Evolutionary conservation across 2,888 invertebrate species (phyloP), one percentile per base, ranked within the genome.

Genomic region (Cheilosia vernalis): DNA sequence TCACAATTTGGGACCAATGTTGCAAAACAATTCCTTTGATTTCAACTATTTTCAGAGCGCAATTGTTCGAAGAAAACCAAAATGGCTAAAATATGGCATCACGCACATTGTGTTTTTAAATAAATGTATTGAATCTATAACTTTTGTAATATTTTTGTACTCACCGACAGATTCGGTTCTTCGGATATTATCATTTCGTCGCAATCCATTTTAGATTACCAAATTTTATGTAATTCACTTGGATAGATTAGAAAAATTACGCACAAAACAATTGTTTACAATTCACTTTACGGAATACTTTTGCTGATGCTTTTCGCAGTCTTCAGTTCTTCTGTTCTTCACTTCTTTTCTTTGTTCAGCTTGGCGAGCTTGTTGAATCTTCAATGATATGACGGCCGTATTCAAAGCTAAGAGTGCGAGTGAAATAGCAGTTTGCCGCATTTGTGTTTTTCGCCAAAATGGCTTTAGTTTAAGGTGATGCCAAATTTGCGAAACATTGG

Each of bases 101-200:
- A 42, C 10, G 13, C 37, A 53, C 21, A 4, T 21, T 9, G 13
- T 15, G 47, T n/a, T 24, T 3, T 10, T 30, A 10, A 53, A 47
- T 10, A 10, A 33, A 53, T 15, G 21, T 1, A 21, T 3, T 17
- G 21, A 49, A 17, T 30, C 3, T 13, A 7, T 17, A 2, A 5
- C 4, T 9, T 30, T 17, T 33, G 17, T 5, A 7, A 58, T 24
- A 21, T 27, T 69, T 64, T 33, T 67, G 5, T 69, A 89, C 90
- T 88, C 88, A 91, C 92, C 53, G 89, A 89, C 47, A 90, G 77
- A 87, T 91, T 90, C 61, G 90, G 90, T 70, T 92, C 92, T 24
- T 92, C 91, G 0, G 90, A 87, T 55, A 91, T 90, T 58, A 90
- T 89, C 90, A 91, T 91, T 80, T 91, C 91, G 56, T 91, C 91